Base-by-base conservation (phyloP, 1,140 invertebrate genomes). In the Drosophila punjabiensis region DNA sequence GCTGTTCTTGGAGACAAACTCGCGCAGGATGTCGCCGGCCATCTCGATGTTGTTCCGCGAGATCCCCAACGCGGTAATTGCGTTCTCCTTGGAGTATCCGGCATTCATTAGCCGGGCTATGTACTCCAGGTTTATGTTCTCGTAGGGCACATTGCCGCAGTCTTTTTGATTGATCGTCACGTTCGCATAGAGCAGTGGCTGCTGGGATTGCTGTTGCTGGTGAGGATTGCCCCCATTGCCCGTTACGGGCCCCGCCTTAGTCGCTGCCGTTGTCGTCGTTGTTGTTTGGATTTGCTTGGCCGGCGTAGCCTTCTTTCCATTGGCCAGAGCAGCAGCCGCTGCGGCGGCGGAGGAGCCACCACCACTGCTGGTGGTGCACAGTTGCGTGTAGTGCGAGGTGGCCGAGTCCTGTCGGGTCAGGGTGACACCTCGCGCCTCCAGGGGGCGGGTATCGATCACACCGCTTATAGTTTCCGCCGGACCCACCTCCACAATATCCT, bases 1-100 rank as follows among this genome's bases (percentile, higher is more conserved):
- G 74, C 91, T 92, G 68, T 91, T 93, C 79, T 93, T 93, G 55
- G 92, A 86, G 59, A 93, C 97, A 94, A 99, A 99, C 93, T 98
- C 98, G 93, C 98, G 97, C 81, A 99, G 94, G 93, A 99, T 99
- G 93, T 98, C 97, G 94, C 97, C 96, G 32, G 98, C 98, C 98
- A 99, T 98, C 93, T 97, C 96, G 37, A 98, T 95, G 93, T 99
- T 97, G 93, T 99, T 99, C 62, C 97, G 95, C 2, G 98, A 97
- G 63, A 99, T 98, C 59, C 97, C 96, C 69, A 99, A 94, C 9
- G 98, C 98, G 81, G 98, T 95, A 43, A 98, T 97, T 1, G 98
- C 98, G 45, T 97, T 96, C 83, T 98, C 97, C 88, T 97, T 97
- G 5, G 97, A 95, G 89, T 98, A 98, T 4, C 98, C 98, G 86